Evolutionary conservation across 2,888 invertebrate species (phyloP), one percentile per base, ranked within the genome.

Genomic region (Amphipyra berbera): DNA sequence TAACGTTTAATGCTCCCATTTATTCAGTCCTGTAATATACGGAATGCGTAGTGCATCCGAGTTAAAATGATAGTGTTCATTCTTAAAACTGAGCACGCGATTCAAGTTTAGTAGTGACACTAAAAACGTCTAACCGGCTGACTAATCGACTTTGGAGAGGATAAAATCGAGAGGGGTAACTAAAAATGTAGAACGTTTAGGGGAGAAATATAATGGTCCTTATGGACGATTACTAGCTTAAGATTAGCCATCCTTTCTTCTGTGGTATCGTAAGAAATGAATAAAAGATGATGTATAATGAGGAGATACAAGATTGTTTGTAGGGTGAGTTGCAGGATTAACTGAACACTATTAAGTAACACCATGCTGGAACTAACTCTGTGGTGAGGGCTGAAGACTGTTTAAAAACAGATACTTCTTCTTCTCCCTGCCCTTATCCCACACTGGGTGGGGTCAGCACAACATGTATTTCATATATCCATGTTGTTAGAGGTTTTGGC

Each of bases 51-150:
- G 37, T 73, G 48, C 27, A 56, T 55, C 52, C 30, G 38, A 38
- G 55, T 74, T 42, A 12, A 49, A 68, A 61, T 69, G 13, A 49
- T 68, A 55, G 46, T 47, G 46, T 3, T 54, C 38, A 37, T 73
- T 69, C 40, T 68, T 55, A 69, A 73, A 68, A 69, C 38, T 55
- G 60, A 47, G 59, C 54, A 68, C 73, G 67, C 40, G 14, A 52
- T 69, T 41, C 44, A 10, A 40, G 30, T 74, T 74, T 68, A 68
- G 47, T 69, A 12, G n/a, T 45, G 21, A 8, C n/a, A 53, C 42
- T 73, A 52, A 58, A 55, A 67, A 58, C n/a, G 30, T 15, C 4
- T 38, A 15, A 12, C 45, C 5, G 8, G 38, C n/a, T 33, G 37
- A 49, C 41, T 58, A 57, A 67, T 45, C 47, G 46, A 27, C 15